Percentiles rank a stretch among this genome's conserved stretches.
phyloP scores from a whole-genome alignment of 2,888 invertebrate species.

The Neoitamus cyanurus region DNA sequence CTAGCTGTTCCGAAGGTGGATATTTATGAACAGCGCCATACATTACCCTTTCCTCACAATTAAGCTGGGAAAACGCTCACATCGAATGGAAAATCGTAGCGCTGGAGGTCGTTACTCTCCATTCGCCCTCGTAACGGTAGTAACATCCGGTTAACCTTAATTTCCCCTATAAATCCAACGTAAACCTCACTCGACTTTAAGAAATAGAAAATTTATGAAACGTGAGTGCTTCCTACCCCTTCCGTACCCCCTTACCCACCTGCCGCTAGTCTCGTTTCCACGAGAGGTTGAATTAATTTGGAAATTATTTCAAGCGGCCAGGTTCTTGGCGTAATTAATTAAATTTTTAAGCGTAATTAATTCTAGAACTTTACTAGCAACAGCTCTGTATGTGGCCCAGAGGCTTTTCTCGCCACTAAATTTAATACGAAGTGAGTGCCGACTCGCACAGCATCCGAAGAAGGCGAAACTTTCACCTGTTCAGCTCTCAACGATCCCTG shows the following conservation, averaged over 20 bases:
- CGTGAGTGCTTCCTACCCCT: neutral
- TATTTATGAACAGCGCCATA: neutral
- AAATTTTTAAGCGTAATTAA: slow-evolving; percentile 20
- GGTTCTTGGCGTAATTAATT: slow-evolving; percentile 5
- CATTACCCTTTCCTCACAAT: slow-evolving; percentile 5
- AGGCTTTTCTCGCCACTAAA: neutral
- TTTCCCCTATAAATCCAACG: neutral
- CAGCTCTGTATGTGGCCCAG: neutral
- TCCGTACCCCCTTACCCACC: neutral
- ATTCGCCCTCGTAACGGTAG: neutral
- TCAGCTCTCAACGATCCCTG: neutral
- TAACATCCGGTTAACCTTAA: neutral
- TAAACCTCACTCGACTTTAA: neutral
- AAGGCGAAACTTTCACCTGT: neutral
- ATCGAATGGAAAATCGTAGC: neutral
- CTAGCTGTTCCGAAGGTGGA: neutral
- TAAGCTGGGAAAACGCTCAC: neutral
- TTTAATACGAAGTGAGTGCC: neutral
- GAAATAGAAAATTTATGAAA: slow-evolving; percentile 1
- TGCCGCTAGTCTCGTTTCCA: neutral
- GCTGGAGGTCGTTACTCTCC: neutral
- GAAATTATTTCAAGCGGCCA: neutral
- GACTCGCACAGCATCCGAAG: neutral
- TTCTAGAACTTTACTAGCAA: neutral
- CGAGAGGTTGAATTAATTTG: neutral